These are phyloP conservation scores for human DNA, from an alignment of 2,113 vertebrate genomes.

Conservation along the genomic window GRCh38 chr2:144739501-144740000, in stretches of 20 bases:
- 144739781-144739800: not conserved
- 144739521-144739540: not conserved
- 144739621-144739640: not conserved
- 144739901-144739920: not conserved
- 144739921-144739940: not conserved
- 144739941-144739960: not conserved
- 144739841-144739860: not conserved
- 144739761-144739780: not conserved
- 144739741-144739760: not conserved
- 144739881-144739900: not conserved
- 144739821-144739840: not conserved
- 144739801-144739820: not conserved
- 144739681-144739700: not conserved
- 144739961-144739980: not conserved
- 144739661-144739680: not conserved
- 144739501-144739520: not conserved
- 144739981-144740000: not conserved
- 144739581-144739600: not conserved
- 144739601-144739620: not conserved
- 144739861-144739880: not conserved
- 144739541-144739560: not conserved
- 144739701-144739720: not conserved
- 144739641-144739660: not conserved
- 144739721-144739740: not conserved
- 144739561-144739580: not conserved